Base-by-base conservation (phyloP, 2,113 vertebrate species). In the Oxyura jamaicensis region DNA sequence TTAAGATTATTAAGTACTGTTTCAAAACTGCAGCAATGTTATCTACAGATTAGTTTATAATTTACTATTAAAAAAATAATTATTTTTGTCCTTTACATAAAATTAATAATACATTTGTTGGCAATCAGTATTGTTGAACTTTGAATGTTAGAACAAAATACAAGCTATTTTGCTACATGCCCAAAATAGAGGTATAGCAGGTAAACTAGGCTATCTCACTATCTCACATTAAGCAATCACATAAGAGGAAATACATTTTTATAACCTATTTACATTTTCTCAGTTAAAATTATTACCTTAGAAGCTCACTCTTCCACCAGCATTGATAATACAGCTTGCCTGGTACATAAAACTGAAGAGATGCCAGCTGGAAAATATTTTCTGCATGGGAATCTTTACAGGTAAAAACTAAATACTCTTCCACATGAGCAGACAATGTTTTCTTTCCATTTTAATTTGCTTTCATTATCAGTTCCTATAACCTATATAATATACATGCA, bases 331-430 rank as follows among this genome's bases (percentile, higher is more conserved):
- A 81, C 33, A 82, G 7, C 35, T 81, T 92, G 28, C 20, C 39
- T 28, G 14, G 28, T 22, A 93, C n/a, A 83, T 81, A 81, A 92
- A 88, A 23, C 28, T 31, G 42, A 92, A 65, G 39, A 87, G 41
- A 72, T 66, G 55, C 6, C 82, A 83, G 66, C 56, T 65, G 83
- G 88, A 36, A 78, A 92, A 56, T 55, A 56, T 52, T 76, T 93
- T 79, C 69, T 44, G 23, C 35, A 76, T 31, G 41, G 26, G 89
- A 91, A 91, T 76, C 56, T 82, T 31, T 87, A 52, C 15, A 73
- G 26, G 31, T 66, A 86, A 87, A 46, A 82, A 31, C 42, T 44
- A 81, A 79, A 90, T 33, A 63, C 21, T 19, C 22, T 76, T 85
- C 58, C 23, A 62, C 15, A 58, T 29, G 6, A 76, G 23, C 39